Conservation (phyloP, 2,888 invertebrate genomes). For the Deilephila porcellus region DNA sequence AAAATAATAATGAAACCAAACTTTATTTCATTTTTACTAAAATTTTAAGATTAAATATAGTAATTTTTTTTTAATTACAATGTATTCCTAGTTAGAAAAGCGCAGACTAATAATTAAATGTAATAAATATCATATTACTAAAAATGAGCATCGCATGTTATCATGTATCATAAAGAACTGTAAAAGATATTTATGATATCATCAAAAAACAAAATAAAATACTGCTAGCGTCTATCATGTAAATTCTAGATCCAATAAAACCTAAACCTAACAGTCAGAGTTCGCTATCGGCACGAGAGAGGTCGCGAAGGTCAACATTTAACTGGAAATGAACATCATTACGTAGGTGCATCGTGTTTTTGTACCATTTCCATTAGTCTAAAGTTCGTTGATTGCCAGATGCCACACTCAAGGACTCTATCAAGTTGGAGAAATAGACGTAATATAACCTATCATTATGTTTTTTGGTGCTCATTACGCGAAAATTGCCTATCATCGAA, state of each 20-base stretch:
- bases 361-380: slow-evolving; percentile 14
- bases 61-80: too few relatives aligned
- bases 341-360: slow-evolving; percentile 9
- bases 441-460: background rate
- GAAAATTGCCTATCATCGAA: slow-evolving; percentile 16
- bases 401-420: slow-evolving; percentile 9
- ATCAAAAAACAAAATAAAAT: too few relatives aligned
- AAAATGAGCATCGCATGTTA: too few relatives aligned
- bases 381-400: slow-evolving; percentile 3
- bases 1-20: too few relatives aligned
- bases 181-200: too few relatives aligned
- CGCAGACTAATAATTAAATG: too few relatives aligned
- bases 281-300: background rate
- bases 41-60: too few relatives aligned
- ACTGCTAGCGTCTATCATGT: background rate
- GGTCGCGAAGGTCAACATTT: background rate
- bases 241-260: background rate
- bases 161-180: too few relatives aligned
- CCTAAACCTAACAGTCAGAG: background rate
- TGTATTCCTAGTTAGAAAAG: too few relatives aligned
- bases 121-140: too few relatives aligned
- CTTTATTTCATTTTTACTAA: too few relatives aligned
- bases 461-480: slow-evolving; percentile 9
- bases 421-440: slow-evolving; percentile 14
- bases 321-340: slow-evolving; percentile 17